These are phyloP conservation scores for Cheilosia impressa DNA, from an alignment of 2,888 invertebrate genomes.

Conservation along the genomic window DNA sequence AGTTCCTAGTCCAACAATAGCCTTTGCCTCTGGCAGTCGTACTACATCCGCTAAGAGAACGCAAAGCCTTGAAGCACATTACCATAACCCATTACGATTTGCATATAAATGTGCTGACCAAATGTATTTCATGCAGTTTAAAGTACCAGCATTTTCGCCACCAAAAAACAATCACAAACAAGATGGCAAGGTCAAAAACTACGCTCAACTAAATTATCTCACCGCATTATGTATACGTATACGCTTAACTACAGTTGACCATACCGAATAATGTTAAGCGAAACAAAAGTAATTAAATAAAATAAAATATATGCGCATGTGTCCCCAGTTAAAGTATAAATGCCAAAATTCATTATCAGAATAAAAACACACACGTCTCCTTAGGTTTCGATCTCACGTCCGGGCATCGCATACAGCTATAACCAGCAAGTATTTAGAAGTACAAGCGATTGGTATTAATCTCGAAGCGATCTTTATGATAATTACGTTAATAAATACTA, in stretches of 20 bases:
- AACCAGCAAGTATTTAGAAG: constrained; percentile 19
- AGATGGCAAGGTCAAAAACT: constrained; percentile 49
- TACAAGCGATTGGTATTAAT: constrained; percentile 64
- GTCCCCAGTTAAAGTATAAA: constrained; percentile 58
- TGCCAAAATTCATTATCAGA: constrained; percentile 30
- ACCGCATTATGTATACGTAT: constrained; percentile 33
- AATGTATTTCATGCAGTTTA: not conserved
- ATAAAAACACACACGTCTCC: constrained; percentile 32
- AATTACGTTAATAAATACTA: constrained; percentile 65
- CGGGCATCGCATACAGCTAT: not conserved
- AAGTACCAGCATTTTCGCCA: not conserved
- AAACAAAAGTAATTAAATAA: constrained; percentile 8
- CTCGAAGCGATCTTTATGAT: constrained; percentile 62
- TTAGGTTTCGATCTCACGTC: not conserved
- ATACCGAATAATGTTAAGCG: constrained; percentile 43
- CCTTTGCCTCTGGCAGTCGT: no score
- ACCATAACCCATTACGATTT: not conserved
- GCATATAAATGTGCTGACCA: constrained; percentile 2
- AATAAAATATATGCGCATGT: constrained; percentile 25
- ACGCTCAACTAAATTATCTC: constrained; percentile 17
- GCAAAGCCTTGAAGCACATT: not conserved
- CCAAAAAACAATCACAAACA: not conserved
- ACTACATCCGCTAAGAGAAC: not conserved
- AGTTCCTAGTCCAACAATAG: no score
- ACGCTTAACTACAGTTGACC: constrained; percentile 30